phyloP scores from a whole-genome alignment of 2,888 invertebrate genomes.

The Eristalinus aeneus region DNA sequence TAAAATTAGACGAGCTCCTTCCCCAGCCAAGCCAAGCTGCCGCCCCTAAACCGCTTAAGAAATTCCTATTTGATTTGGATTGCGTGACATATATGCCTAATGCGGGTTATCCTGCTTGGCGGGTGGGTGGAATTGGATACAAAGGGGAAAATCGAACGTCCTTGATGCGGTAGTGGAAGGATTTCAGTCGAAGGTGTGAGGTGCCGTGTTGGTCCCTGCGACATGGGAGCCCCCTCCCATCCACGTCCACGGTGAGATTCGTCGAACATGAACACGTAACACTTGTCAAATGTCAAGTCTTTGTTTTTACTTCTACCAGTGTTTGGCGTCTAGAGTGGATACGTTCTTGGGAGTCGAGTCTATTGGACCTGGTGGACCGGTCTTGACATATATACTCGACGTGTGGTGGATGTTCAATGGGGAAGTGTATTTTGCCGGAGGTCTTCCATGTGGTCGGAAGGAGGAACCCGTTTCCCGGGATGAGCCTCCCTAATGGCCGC shows the following conservation, averaged over 20 bases:
- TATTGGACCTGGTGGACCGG: constrained; percentile 8
- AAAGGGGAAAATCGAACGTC: constrained; percentile 37
- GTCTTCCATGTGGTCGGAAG: neutral
- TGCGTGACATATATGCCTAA: constrained; percentile 60
- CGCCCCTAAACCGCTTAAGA: neutral
- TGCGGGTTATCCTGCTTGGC: constrained; percentile 18
- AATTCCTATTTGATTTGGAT: constrained; percentile 58
- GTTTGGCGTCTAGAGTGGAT: neutral
- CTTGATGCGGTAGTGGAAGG: constrained; percentile 14
- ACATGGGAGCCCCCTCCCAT: neutral
- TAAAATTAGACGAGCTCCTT: neutral
- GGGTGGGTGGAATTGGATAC: neutral
- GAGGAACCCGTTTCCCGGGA: neutral
- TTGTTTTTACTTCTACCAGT: too few relatives aligned
- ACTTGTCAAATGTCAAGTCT: constrained; percentile 35
- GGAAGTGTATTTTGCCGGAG: neutral
- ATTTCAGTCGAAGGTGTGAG: neutral
- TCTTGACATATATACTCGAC: constrained; percentile 19
- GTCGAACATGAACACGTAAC: constrained; percentile 22
- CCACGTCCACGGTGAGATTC: neutral
- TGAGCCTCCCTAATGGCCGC: neutral
- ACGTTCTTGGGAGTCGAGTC: neutral
- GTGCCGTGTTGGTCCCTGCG: neutral
- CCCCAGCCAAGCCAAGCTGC: neutral
- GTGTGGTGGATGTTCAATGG: constrained; percentile 10